phyloP scores from a whole-genome alignment of 2,113 vertebrate species.

The Oxyura jamaicensis region DNA sequence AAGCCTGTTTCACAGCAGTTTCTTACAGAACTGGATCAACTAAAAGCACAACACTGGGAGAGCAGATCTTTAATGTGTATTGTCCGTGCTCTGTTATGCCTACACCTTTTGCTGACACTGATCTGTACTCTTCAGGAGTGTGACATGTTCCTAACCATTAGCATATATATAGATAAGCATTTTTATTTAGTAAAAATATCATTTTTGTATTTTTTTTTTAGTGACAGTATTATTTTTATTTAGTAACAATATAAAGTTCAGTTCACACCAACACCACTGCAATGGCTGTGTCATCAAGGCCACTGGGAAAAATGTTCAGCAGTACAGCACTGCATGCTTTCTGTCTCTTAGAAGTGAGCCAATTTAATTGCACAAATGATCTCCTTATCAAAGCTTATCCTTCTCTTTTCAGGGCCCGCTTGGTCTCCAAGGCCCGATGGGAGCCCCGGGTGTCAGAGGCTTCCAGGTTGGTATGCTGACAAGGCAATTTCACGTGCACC shows the following conservation, averaged over 20 bases:
- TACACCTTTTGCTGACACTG: neutral
- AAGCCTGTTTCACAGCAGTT: neutral
- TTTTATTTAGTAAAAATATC: neutral
- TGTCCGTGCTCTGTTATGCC: accelerated
- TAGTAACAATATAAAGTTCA: neutral
- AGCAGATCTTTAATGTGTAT: neutral
- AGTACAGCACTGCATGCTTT: accelerated
- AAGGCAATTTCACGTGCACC: accelerated
- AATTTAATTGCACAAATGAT: accelerated
- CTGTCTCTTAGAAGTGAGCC: neutral
- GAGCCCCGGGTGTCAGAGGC: slow-evolving; percentile 85
- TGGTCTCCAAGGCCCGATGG: slow-evolving; percentile 84
- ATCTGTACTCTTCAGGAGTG: accelerated
- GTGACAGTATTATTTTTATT: neutral
- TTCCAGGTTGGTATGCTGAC: slow-evolving; percentile 84
- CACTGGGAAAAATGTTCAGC: neutral
- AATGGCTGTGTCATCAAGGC: neutral
- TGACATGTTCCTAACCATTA: accelerated
- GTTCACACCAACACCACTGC: neutral
- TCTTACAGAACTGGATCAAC: neutral
- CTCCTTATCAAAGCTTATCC: neutral
- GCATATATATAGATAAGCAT: neutral
- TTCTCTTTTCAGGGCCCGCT: slow-evolving; percentile 83
- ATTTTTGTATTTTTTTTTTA: neutral
- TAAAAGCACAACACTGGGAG: neutral